These are phyloP conservation scores for Cheilosia scutellata DNA, from an alignment of 2,888 invertebrate species.

Conservation along the genomic window DNA sequence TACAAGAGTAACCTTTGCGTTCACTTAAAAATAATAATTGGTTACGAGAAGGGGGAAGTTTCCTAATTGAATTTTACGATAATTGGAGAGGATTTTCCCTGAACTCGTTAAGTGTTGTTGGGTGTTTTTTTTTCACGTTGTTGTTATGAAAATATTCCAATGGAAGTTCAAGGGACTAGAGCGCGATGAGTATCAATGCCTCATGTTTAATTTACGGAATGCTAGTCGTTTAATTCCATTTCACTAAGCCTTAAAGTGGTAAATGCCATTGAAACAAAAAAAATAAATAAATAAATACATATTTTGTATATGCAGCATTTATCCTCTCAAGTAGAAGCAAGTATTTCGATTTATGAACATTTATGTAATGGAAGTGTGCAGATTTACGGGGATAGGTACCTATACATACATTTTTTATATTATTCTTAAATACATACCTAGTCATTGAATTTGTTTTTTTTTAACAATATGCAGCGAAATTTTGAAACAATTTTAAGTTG, in stretches of 20 bases:
- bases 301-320: conserved; percentile 16
- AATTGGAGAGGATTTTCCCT: conserved; percentile 60
- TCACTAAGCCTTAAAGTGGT: conserved; percentile 59
- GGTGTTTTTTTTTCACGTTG: conserved; percentile 21
- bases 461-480: too few relatives aligned
- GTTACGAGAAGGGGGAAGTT: conserved; percentile 59
- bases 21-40: conserved; percentile 61
- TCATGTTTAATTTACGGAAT: conserved; percentile 57
- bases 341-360: conserved; percentile 3
- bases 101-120: conserved; percentile 49
- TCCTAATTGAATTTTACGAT: conserved; percentile 65
- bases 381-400: too few relatives aligned
- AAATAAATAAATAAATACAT: not conserved
- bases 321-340: conserved; percentile 27
- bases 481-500: too few relatives aligned
- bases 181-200: not conserved
- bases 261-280: conserved; percentile 44
- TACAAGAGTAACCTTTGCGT: conserved; percentile 29
- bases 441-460: too few relatives aligned
- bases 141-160: conserved; percentile 41
- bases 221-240: conserved; percentile 62
- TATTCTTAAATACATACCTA: too few relatives aligned
- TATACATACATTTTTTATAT: too few relatives aligned
- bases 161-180: conserved; percentile 15
- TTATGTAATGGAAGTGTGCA: not conserved